Conservation (phyloP, 1,140 invertebrate genomes). For the Drosophila triauraria region DNA sequence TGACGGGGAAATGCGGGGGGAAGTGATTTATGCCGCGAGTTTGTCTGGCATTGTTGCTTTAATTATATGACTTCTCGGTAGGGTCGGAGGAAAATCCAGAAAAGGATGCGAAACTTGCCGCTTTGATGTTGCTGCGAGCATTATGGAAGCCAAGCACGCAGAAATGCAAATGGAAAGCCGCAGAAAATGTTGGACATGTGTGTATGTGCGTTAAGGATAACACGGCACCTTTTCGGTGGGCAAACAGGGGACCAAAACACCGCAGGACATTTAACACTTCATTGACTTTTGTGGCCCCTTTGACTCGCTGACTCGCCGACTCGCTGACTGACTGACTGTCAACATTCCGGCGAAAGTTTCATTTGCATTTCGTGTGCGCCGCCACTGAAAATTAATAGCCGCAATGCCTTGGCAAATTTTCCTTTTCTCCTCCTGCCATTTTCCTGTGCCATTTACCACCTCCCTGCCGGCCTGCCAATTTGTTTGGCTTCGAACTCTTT, state of each 20-base stretch:
- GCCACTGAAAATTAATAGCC: conserved; percentile 54
- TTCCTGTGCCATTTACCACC: neutral
- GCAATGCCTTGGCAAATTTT: conserved; percentile 52
- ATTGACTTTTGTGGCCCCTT: conserved; percentile 70
- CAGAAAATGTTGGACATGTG: conserved; percentile 43
- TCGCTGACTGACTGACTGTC: conserved; percentile 31
- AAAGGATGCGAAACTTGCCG: conserved; percentile 23
- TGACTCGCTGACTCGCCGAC: conserved; percentile 7
- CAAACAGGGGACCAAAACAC: conserved; percentile 40
- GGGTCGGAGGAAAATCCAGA: neutral
- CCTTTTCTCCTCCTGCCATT: neutral
- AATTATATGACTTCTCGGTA: conserved; percentile 58
- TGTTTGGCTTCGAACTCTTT: conserved; percentile 62
- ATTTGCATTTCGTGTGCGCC: conserved; percentile 58
- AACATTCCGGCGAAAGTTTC: conserved; percentile 51
- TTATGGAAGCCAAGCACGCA: conserved; percentile 67
- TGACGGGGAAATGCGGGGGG: neutral
- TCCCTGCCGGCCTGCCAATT: conserved; percentile 34
- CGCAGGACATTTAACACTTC: conserved; percentile 78
- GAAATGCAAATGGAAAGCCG: conserved; percentile 67
- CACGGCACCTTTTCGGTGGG: conserved; percentile 29
- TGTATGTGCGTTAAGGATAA: conserved; percentile 33
- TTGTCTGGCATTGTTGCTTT: conserved; percentile 63
- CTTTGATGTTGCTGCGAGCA: conserved; percentile 19
- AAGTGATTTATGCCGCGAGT: conserved; percentile 77